These are phyloP conservation scores for Gryllus bimaculatus DNA, from an alignment of 1,140 invertebrate species.

Conservation along the genomic window DNA sequence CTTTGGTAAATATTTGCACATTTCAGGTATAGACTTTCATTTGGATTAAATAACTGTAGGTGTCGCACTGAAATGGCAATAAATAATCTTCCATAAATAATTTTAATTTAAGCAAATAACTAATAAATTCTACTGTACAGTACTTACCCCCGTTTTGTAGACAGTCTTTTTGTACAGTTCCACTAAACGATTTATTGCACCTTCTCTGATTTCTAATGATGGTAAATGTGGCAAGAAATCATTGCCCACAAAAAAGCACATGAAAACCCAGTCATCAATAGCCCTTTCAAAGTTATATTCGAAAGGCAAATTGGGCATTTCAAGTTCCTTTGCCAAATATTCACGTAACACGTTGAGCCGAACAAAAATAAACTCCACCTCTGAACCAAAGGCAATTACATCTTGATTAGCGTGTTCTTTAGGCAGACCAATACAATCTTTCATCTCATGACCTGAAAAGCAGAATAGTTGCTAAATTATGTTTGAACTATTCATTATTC, in stretches of 20 bases:
- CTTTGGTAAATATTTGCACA: no score
- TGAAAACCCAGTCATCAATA: conserved; percentile 98
- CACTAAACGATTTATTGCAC: conserved; percentile 91
- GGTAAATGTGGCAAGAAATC: conserved; percentile 98
- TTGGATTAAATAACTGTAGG: no score
- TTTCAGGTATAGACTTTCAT: no score
- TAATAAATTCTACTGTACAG: background rate
- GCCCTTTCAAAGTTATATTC: conserved; percentile 80
- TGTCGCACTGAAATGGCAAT: no score
- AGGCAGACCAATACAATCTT: conserved; percentile 75
- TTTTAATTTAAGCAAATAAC: background rate
- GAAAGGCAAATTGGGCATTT: conserved; percentile 91
- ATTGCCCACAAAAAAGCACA: conserved; percentile 99
- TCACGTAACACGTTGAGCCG: conserved; percentile 87
- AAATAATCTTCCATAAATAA: no score
- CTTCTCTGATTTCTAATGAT: conserved; percentile 95
- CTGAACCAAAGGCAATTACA: conserved; percentile 49
- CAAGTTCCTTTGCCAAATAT: conserved; percentile 85
- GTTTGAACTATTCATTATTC: no score
- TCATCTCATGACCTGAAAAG: conserved; percentile 79
- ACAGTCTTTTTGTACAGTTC: conserved; percentile 92
- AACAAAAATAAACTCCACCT: conserved; percentile 82
- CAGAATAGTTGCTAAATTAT: background rate
- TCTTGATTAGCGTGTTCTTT: conserved; percentile 37
- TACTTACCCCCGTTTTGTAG: conserved; percentile 72